phyloP scores from a whole-genome alignment of 1,140 invertebrate species.

The Agrypnia vestita region DNA sequence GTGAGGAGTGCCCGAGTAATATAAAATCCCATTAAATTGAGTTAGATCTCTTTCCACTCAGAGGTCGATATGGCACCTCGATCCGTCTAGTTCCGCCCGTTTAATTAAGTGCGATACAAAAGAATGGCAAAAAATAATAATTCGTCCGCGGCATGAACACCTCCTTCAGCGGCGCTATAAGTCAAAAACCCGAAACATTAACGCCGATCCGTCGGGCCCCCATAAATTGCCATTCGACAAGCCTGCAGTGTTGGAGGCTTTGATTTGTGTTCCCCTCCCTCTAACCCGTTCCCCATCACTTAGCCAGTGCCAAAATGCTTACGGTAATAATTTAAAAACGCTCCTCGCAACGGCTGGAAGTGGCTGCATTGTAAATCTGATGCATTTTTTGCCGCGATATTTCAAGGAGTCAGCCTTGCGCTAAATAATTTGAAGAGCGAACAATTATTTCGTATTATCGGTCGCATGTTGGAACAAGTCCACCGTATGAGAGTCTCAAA shows the following conservation, averaged over 20 bases:
- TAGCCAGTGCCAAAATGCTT: conserved; percentile 43
- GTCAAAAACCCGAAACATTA: conserved; percentile 42
- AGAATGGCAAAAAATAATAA: no score
- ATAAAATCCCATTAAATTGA: no score
- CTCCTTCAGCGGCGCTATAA: not conserved
- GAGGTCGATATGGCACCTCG: no score
- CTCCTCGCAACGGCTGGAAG: not conserved
- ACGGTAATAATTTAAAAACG: conserved; percentile 44
- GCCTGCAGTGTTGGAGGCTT: conserved; percentile 18
- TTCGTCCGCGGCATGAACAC: not conserved
- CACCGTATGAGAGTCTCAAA: no score
- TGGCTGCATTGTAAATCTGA: conserved; percentile 17
- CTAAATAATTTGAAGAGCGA: no score
- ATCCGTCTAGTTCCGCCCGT: no score
- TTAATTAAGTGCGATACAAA: no score
- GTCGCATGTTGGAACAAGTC: no score
- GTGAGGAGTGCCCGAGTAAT: no score
- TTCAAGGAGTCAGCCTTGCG: not conserved
- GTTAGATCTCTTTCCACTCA: no score
- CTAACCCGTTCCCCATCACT: conserved; percentile 41
- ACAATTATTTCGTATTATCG: no score
- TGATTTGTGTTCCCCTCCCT: conserved; percentile 37
- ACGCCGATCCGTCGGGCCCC: not conserved
- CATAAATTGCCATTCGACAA: conserved; percentile 46
- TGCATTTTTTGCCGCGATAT: not conserved